Percentiles rank a stretch among this genome's conserved stretches.
phyloP scores from a whole-genome alignment of 2,113 vertebrate species.

The Indicator maculatus region DNA sequence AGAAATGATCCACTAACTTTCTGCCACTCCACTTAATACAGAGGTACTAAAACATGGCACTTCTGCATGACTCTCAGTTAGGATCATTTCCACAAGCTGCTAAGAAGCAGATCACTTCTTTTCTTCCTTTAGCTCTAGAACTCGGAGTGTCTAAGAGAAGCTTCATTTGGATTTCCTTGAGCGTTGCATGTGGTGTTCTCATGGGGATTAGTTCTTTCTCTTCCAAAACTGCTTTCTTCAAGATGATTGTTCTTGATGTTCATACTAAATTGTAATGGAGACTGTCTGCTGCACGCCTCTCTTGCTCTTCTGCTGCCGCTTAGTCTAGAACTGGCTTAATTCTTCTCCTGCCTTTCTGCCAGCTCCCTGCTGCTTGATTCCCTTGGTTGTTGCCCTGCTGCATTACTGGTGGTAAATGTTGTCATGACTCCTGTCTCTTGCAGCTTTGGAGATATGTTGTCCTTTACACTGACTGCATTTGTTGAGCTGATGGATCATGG shows the following conservation, averaged over 20 bases:
- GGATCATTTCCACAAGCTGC: neutral
- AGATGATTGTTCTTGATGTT: neutral
- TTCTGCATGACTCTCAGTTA: neutral
- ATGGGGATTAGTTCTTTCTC: neutral
- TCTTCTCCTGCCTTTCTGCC: slow-evolving; percentile 32
- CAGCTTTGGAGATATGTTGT: slow-evolving; percentile 98
- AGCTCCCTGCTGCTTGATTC: slow-evolving; percentile 33
- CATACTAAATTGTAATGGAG: neutral
- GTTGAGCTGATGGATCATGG: slow-evolving; percentile 99
- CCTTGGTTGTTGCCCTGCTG: neutral
- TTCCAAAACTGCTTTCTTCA: slow-evolving; percentile 3
- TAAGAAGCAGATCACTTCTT: neutral
- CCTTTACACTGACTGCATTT: slow-evolving; percentile 97
- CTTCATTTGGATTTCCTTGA: neutral
- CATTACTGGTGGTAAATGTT: slow-evolving; percentile 41
- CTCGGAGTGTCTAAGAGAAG: neutral
- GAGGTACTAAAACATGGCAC: neutral
- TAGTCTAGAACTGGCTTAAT: slow-evolving; percentile 17
- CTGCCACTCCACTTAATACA: neutral
- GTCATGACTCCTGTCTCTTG: slow-evolving; percentile 70
- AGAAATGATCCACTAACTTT: neutral
- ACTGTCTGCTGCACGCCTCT: neutral
- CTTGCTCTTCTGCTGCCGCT: slow-evolving; percentile 42
- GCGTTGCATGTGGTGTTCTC: neutral
- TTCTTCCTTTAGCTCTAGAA: neutral